Evolutionary conservation across 2,113 vertebrate species (phyloP), one percentile per base, ranked within the genome.

Genomic region (Camelus dromedarius): DNA sequence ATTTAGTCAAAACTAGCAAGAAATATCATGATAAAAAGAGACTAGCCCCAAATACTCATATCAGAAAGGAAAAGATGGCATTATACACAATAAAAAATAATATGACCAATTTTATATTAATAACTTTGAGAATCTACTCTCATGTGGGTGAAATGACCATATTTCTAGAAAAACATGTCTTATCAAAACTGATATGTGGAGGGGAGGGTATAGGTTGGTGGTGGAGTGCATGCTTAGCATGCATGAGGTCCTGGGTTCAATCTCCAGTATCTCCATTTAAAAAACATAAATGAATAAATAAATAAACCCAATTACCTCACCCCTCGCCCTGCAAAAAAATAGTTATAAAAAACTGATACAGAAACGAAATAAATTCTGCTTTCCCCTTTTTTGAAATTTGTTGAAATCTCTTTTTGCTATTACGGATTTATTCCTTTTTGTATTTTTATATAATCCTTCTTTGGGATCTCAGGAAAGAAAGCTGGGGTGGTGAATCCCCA

Each of bases 91-190:
- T 35, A 77, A 42, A 76, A 56, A 76, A 56, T 35, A 54, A 62
- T 15, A 64, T 35, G 30, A 82, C 9, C 16, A 60, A 48, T 18
- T 82, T 96, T 69, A 35, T 58, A 35, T 3, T 48, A 54, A 75
- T 52, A 89, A 60, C 18, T 52, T 94, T 95, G 48, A 32, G 22
- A 94, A 54, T 64, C 12, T 62, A 64, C 42, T 72, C 77, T 32
- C 26, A 91, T 13, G 79, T 84, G 24, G 32, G 35, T 38, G 15
- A 95, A 92, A 24, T 20, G 26, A 8, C 5, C 2, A 28, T 26
- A 80, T 58, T 72, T 66, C 26, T 75, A 66, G 26, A 89, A 85
- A 97, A 96, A 70, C 18, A 64, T 18, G 20, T n/a, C 22, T 70
- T 73, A 22, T n/a, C 30, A 82, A 70, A 72, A 90, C 28, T 84